A percentile compares a stretch with the other conserved stretches of the same genome.
Conservation (phyloP, 2,113 vertebrate species). For the Colossoma macropomum region DNA sequence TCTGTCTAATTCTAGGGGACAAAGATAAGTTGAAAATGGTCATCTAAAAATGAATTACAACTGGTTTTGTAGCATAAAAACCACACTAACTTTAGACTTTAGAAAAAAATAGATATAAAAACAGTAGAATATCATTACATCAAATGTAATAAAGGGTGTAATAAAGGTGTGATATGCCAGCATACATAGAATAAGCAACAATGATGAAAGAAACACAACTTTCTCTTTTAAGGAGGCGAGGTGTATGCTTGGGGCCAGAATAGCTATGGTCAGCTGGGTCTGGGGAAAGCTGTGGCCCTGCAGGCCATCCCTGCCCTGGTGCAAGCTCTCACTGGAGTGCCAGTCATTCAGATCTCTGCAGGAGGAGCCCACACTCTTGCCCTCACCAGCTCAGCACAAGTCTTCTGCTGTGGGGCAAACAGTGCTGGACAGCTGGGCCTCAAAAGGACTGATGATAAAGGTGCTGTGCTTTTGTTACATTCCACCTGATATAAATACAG, state of each 20-base stretch:
- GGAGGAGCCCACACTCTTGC: slow-evolving; percentile 89
- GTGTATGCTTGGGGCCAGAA: slow-evolving; percentile 94
- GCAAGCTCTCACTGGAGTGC: slow-evolving; percentile 83
- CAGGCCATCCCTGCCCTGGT: slow-evolving; percentile 78
- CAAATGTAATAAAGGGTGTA: no score
- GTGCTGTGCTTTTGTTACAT: slow-evolving; percentile 68
- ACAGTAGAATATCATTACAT: no score
- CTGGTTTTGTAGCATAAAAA: no score
- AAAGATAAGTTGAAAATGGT: no score
- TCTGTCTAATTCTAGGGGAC: no score
- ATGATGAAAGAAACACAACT: neutral
- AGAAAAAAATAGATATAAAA: no score
- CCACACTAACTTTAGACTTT: no score
- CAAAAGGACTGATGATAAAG: slow-evolving; percentile 86
- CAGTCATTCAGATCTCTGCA: slow-evolving; percentile 87
- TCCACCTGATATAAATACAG: neutral
- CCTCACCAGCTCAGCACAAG: slow-evolving; percentile 86
- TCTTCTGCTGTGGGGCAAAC: slow-evolving; percentile 96
- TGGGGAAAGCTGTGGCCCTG: slow-evolving; percentile 78
- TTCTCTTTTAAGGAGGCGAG: slow-evolving; percentile 83
- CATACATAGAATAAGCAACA: no score
- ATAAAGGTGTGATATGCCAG: no score
- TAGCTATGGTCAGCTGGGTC: slow-evolving; percentile 91
- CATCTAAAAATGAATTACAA: no score
- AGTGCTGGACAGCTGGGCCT: slow-evolving; percentile 91